A percentile compares a stretch with the other conserved stretches of the same genome.
phyloP scores from a whole-genome alignment of 2,797 vertebrate genomes.

The Discoglossus pictus region DNA sequence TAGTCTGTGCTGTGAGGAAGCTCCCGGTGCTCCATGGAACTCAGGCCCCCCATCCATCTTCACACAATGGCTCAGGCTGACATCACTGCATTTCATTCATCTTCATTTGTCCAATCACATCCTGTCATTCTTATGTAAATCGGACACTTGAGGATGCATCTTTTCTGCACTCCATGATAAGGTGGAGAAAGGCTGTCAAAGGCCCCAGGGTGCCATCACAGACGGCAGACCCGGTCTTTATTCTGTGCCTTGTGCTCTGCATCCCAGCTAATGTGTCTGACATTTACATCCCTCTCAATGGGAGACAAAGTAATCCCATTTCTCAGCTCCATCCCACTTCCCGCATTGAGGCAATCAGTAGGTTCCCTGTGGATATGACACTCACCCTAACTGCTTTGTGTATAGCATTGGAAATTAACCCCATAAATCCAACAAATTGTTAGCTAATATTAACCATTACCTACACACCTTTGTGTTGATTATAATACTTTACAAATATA shows the following conservation, averaged over 20 bases:
- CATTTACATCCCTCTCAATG: conserved; percentile 67
- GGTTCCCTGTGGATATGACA: conserved; percentile 64
- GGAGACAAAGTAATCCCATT: conserved; percentile 71
- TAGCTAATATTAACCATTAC: no score
- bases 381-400: conserved; percentile 37
- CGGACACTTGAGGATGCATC: conserved; percentile 59
- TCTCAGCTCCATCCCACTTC: conserved; percentile 70
- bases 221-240: conserved; percentile 58
- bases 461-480: no score
- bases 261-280: conserved; percentile 65
- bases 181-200: conserved; percentile 57
- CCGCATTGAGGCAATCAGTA: conserved; percentile 64
- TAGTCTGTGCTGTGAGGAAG: conserved; percentile 44
- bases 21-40: conserved; percentile 54
- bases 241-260: conserved; percentile 65
- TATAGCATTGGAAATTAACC: neutral
- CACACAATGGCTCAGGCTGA: conserved; percentile 70
- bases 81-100: conserved; percentile 73
- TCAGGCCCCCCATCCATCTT: conserved; percentile 66
- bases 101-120: conserved; percentile 80
- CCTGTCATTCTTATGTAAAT: conserved; percentile 80
- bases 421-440: no score
- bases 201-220: conserved; percentile 57
- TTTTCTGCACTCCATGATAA: conserved; percentile 59
- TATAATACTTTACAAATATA: no score